Conservation (phyloP, 2,888 invertebrate species). For the Acanthacorydalis orientalis region DNA sequence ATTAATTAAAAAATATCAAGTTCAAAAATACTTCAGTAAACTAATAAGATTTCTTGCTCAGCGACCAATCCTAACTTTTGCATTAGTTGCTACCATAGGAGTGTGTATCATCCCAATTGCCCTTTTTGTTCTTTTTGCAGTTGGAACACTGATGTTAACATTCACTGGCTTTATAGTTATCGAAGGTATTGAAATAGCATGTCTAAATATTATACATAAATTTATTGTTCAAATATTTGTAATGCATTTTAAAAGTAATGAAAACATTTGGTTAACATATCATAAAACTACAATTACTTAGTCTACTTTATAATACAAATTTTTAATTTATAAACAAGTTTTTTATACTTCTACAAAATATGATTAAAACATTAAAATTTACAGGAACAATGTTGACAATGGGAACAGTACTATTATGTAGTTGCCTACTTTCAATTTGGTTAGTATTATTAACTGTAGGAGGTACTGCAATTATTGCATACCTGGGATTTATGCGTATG, state of each 20-base stretch:
- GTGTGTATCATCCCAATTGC: not conserved
- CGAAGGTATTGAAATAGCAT: not conserved
- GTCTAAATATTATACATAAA: no score
- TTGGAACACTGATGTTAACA: not conserved
- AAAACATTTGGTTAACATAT: no score
- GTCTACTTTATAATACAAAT: not conserved
- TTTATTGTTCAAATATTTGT: no score
- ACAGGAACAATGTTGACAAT: not conserved
- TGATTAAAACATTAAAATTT: no score
- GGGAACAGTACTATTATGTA: not conserved
- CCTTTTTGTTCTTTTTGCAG: not conserved
- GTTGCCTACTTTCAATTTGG: not conserved
- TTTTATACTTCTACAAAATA: not conserved
- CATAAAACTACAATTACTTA: not conserved
- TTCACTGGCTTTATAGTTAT: conserved; percentile 1
- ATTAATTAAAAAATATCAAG: not conserved
- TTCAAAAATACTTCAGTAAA: not conserved
- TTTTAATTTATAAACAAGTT: not conserved
- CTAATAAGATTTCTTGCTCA: not conserved
- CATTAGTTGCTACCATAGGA: not conserved
- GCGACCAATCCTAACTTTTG: not conserved
- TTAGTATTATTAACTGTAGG: not conserved
- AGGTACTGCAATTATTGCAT: not conserved
- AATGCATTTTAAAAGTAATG: no score
- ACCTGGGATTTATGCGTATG: not conserved